Conservation (phyloP, 2,113 vertebrate genomes). For the Varanus salvator region DNA sequence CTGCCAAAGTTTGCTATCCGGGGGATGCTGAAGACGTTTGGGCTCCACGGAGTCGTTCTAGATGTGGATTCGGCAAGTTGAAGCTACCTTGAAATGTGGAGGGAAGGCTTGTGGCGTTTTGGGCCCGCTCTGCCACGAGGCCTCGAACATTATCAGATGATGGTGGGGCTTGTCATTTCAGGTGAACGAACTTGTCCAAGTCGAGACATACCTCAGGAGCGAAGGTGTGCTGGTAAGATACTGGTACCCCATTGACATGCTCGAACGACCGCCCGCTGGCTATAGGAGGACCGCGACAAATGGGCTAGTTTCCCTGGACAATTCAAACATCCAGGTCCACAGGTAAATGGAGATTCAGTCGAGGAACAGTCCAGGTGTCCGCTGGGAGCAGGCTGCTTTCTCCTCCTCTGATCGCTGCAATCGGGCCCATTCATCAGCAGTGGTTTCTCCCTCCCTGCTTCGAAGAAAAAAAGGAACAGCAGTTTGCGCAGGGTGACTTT, state of each 20-base stretch:
- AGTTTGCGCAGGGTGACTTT: background rate
- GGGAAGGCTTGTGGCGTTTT: background rate
- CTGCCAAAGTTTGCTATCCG: slow-evolving; percentile 96
- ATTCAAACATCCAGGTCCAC: slow-evolving; percentile 97
- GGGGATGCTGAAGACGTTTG: slow-evolving; percentile 97
- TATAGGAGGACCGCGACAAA: slow-evolving; percentile 95
- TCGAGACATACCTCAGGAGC: slow-evolving; percentile 95
- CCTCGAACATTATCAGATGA: background rate
- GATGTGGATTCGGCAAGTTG: slow-evolving; percentile 94
- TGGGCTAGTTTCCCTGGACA: slow-evolving; percentile 93
- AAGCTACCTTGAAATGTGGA: rapidly evolving
- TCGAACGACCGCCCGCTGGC: slow-evolving; percentile 93
- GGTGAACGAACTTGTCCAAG: slow-evolving; percentile 96
- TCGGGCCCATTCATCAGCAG: background rate
- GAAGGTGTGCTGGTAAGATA: slow-evolving; percentile 96
- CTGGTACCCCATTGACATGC: slow-evolving; percentile 98
- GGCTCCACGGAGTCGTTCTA: slow-evolving; percentile 93
- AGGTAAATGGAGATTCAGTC: slow-evolving; percentile 76
- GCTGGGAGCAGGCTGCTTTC: too few relatives aligned
- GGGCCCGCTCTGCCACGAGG: rapidly evolving
- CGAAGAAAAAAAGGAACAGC: background rate
- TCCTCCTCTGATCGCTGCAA: background rate
- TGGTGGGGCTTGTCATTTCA: slow-evolving; percentile 62
- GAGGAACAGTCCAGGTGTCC: too few relatives aligned
- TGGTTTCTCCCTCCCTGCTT: background rate